Conservation (phyloP, 2,797 vertebrate species). For the Zenarchopterus dispar region DNA sequence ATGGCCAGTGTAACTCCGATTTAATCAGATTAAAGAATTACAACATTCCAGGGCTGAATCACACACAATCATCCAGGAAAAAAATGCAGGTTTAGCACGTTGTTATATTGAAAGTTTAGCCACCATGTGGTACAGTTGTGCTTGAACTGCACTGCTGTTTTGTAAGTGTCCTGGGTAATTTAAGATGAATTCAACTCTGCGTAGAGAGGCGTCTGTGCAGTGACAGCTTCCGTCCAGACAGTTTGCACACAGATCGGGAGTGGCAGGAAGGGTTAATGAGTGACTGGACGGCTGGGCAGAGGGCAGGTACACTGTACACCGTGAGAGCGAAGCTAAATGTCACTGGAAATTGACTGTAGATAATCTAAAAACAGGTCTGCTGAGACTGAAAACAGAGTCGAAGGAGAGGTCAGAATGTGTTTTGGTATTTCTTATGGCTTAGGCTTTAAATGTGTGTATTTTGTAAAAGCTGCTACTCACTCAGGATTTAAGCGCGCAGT, state of each 20-base stretch:
- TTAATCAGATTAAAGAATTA: conserved; percentile 86
- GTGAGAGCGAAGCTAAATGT: conserved; percentile 12
- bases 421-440: too few relatives aligned
- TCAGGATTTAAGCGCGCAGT: too few relatives aligned
- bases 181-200: conserved; percentile 9
- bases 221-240: conserved; percentile 5
- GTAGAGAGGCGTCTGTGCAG: conserved; percentile 1
- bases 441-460: too few relatives aligned
- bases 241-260: conserved; percentile 26
- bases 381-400: too few relatives aligned
- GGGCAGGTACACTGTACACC: conserved; percentile 42
- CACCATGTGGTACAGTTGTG: conserved; percentile 14
- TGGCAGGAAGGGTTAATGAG: conserved; percentile 68
- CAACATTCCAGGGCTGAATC: conserved; percentile 74
- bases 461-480: too few relatives aligned
- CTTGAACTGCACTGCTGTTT: conserved; percentile 5
- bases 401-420: too few relatives aligned
- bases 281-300: conserved; percentile 51
- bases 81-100: conserved; percentile 53
- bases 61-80: conserved; percentile 54
- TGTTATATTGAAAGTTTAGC: conserved; percentile 47
- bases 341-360: conserved; percentile 16
- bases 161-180: conserved; percentile 9
- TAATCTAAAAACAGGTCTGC: not conserved
- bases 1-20: conserved; percentile 57